Base-by-base conservation (phyloP, 1,140 invertebrate genomes). In the Scaptomyza graminum region DNA sequence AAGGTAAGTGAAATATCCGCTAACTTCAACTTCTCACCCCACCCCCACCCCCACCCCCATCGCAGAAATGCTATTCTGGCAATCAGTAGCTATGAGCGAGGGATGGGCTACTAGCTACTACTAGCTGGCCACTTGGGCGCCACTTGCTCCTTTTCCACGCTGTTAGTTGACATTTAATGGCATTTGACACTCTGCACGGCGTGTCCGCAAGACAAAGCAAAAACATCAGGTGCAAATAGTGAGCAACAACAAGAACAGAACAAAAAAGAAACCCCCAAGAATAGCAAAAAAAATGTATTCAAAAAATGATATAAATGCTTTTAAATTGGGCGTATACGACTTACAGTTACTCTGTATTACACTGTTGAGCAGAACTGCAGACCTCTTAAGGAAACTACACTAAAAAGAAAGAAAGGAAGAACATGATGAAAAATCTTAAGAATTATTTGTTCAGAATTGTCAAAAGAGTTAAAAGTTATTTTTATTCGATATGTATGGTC, bases 101-200 rank as follows among this genome's bases (percentile, higher is more conserved):
- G 12, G 31, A 18, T 8, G 28, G 39, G 22, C 28, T 16, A n/a
- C 5, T 15, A 31, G 43, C 60, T 66, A 61, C 60, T 66, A 61
- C 60, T 66, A 87, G 69, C 77, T 74, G 56, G 64, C 80, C 80
- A 84, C 80, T 83, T 83, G 67, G 64, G 56, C 43, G 51, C 63
- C 60, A 54, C 49, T 60, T 63, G 57, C 41, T 60, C 65, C 64
- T 68, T 31, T 63, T 51, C 60, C 37, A 64, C 52, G 72, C 76
- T 74, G 66, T 81, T 85, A 85, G 81, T 81, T 87, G 67, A 68
- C 82, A 81, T 87, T 82, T 85, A 87, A 87, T 85, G 82, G 67
- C 82, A 87, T 79, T 85, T 85, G 78, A 87, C 82, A 75, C 82
- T 78, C 63, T 74, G 55, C 25, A 37, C 74, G 65, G 64, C 18